Evolutionary conservation across 2,113 vertebrate species (phyloP).

Genomic region (Zapornia atra): DNA sequence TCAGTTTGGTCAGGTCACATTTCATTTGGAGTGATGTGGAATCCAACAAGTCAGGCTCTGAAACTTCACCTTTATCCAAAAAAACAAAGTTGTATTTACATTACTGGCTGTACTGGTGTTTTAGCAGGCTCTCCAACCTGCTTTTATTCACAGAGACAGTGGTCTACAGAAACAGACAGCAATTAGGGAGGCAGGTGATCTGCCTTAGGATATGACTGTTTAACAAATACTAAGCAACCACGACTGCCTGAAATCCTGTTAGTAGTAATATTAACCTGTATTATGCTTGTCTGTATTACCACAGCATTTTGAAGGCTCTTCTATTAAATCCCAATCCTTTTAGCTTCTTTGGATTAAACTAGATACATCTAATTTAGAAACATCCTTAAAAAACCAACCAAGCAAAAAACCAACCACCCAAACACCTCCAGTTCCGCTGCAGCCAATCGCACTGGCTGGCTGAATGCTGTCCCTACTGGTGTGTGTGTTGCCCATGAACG

Average conservation of each 20-base stretch:
- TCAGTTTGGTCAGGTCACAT: background rate
- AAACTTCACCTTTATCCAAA: background rate
- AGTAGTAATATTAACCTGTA: background rate
- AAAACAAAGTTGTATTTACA: background rate
- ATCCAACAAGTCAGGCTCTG: accelerated
- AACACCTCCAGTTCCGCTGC: background rate
- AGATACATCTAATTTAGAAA: background rate
- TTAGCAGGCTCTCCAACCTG: background rate
- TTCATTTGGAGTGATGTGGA: background rate
- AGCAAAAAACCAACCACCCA: background rate
- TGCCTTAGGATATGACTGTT: background rate
- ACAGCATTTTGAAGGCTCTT: background rate
- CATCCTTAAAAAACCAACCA: background rate
- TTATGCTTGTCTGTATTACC: background rate
- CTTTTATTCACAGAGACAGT: background rate
- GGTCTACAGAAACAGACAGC: background rate
- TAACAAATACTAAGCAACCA: background rate
- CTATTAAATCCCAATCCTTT: background rate
- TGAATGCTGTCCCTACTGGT: background rate
- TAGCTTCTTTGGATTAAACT: background rate
- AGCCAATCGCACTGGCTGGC: background rate
- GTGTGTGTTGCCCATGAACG: background rate
- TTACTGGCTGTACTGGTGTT: background rate
- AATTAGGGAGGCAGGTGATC: background rate
- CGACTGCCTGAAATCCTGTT: background rate